Conservation (phyloP, 1,140 invertebrate species). For the Heliconius congener region DNA sequence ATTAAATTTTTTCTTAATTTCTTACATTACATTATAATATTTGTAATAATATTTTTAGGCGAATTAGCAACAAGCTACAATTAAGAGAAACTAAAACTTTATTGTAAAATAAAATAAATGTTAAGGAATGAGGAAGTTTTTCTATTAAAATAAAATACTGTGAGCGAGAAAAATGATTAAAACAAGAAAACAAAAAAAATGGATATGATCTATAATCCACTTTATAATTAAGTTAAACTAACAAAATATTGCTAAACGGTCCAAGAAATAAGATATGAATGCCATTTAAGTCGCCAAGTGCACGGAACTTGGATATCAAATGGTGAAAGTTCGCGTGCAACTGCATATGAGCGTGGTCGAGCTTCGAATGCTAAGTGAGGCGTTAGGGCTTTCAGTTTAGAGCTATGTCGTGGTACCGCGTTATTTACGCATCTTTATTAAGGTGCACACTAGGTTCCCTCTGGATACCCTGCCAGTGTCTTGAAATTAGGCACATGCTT, state of each 20-base stretch:
- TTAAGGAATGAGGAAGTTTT: no score
- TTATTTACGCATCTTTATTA: not conserved
- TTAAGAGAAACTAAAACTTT: no score
- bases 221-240: not conserved
- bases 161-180: no score
- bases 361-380: constrained; percentile 30
- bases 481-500: no score
- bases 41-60: no score
- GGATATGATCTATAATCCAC: not conserved
- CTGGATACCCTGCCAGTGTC: no score
- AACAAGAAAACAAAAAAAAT: not conserved
- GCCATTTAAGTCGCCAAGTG: not conserved
- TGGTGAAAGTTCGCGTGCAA: constrained; percentile 31
- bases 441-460: no score
- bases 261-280: constrained; percentile 5
- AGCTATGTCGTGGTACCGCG: not conserved
- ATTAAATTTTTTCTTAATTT: no score
- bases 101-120: no score
- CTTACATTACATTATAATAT: no score
- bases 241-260: not conserved
- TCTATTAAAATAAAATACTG: no score
- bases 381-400: constrained; percentile 5
- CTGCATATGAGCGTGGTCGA: constrained; percentile 23
- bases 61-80: no score
- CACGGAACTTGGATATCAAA: constrained; percentile 20